A percentile compares a stretch with the other conserved stretches of the same genome.
phyloP scores from a whole-genome alignment of 2,888 invertebrate genomes.

The Drosophila falleni region DNA sequence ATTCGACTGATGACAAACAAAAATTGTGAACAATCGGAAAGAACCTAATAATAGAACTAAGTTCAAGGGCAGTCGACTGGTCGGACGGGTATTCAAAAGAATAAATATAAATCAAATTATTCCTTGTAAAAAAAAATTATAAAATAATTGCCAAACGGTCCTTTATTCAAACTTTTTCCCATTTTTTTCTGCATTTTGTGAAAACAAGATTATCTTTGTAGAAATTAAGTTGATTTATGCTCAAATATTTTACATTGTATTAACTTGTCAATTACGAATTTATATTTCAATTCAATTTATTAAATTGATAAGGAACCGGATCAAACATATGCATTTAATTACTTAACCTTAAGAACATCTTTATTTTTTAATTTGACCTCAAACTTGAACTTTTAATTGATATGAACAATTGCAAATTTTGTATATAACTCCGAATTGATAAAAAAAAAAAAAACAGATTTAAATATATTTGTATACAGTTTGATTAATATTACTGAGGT shows the following conservation, averaged over 20 bases:
- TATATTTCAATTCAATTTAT: background rate
- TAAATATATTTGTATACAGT: background rate
- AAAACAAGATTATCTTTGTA: background rate
- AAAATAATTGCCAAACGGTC: no score
- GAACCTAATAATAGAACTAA: constrained; percentile 36
- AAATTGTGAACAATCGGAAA: background rate
- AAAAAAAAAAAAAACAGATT: constrained; percentile 1
- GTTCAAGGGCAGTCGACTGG: constrained; percentile 46
- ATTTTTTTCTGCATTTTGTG: background rate
- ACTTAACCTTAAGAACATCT: background rate
- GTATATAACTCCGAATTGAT: constrained; percentile 6
- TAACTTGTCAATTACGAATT: background rate
- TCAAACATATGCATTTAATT: background rate
- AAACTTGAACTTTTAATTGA: constrained; percentile 27
- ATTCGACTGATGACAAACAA: constrained; percentile 12
- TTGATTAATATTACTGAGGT: constrained; percentile 5
- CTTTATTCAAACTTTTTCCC: background rate
- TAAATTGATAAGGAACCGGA: background rate
- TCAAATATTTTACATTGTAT: background rate
- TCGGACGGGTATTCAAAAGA: constrained; percentile 1
- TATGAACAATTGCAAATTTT: background rate
- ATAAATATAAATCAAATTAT: constrained; percentile 7
- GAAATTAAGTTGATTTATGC: background rate
- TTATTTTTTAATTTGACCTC: constrained; percentile 4
- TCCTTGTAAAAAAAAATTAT: background rate